Conservation (phyloP, 2,797 vertebrate species). For the Helarctos malayanus region DNA sequence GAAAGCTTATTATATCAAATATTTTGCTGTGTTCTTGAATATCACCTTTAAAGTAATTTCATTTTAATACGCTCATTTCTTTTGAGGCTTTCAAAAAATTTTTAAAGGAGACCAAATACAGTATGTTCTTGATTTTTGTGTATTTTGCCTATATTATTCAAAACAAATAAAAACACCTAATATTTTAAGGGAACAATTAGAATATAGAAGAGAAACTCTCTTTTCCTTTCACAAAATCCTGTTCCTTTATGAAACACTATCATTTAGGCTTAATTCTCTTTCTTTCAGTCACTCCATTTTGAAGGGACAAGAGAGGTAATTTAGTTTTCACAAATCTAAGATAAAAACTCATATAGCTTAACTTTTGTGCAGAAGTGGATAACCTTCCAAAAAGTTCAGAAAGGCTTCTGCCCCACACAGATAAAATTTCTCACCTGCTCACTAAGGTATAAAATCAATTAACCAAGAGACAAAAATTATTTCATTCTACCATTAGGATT, state of each 20-base stretch:
- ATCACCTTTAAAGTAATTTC: neutral
- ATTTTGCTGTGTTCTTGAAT: neutral
- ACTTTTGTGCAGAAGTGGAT: neutral
- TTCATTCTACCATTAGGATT: neutral
- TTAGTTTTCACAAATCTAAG: neutral
- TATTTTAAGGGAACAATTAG: neutral
- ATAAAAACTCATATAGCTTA: neutral
- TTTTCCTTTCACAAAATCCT: slow-evolving; percentile 23
- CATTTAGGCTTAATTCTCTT: slow-evolving; percentile 33
- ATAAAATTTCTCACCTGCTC: neutral
- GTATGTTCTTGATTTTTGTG: neutral
- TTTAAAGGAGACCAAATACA: neutral
- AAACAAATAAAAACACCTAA: neutral
- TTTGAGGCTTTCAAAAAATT: neutral
- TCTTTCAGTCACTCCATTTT: neutral
- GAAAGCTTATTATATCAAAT: neutral
- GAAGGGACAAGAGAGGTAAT: slow-evolving; percentile 2
- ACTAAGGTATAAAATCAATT: slow-evolving; percentile 1
- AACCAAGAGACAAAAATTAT: neutral
- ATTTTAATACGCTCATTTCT: neutral
- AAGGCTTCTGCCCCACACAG: neutral
- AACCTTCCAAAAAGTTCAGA: neutral
- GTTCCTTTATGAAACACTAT: neutral
- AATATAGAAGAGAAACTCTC: neutral
- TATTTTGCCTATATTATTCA: neutral